Evolutionary conservation across 2,797 vertebrate species (phyloP).

Genomic region (Ispidina picta): DNA sequence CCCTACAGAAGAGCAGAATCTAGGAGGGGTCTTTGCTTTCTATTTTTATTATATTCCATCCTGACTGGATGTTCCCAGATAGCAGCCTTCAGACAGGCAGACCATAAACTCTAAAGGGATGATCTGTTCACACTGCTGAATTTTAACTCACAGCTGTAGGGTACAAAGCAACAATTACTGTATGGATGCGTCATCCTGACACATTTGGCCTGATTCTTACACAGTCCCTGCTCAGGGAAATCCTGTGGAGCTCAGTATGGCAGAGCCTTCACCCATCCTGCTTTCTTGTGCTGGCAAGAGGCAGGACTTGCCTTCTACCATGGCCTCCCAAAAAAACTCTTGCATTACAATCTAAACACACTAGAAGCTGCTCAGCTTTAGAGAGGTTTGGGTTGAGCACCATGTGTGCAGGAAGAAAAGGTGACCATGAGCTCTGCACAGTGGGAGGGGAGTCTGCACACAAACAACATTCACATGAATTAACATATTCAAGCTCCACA

Average conservation of each 20-base stretch:
- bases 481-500: not conserved
- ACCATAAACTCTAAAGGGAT: not conserved
- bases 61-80: not conserved
- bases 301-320: not conserved
- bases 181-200: not conserved
- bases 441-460: not conserved
- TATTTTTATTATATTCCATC: not conserved
- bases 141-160: not conserved
- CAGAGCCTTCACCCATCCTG: not conserved
- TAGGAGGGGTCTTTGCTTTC: not conserved
- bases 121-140: not conserved
- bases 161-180: not conserved
- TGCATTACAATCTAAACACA: too few species aligned
- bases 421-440: not conserved
- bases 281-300: not conserved
- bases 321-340: not conserved
- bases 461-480: too few species aligned
- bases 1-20: not conserved
- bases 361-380: not conserved
- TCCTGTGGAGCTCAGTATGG: not conserved
- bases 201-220: not conserved
- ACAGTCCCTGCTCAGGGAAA: not conserved
- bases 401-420: rapidly evolving
- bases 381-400: not conserved
- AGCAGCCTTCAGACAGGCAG: not conserved